Evolutionary conservation across 1,140 invertebrate species (phyloP), one percentile per base, ranked within the genome.

Genomic region (Neodiprion lecontei): DNA sequence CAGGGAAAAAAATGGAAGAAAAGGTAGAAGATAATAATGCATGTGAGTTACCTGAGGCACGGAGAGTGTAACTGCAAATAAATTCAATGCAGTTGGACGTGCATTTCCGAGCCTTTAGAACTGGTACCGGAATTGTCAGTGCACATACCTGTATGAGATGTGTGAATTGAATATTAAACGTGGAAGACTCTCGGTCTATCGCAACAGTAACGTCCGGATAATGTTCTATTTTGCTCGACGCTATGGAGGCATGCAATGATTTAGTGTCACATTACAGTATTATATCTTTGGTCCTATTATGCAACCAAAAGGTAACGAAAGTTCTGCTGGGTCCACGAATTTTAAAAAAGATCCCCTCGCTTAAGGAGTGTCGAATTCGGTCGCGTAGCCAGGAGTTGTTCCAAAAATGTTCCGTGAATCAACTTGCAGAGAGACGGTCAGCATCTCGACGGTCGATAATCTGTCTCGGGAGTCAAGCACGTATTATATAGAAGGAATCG

Each of bases 391-490:
- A 61, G 11, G 8, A 61, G 53, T 14, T 17, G 53, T 61, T 61
- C 53, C 53, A 61, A 61, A 61, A 61, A 61, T 61, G 53, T 8
- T 14, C 53, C 53, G 53, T 61, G 53, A 61, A 61, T 61, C 53
- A 61, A 61, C 53, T 17, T 61, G 53, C 53, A 61, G 53, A 61
- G n/a, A 61, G 53, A 61, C 53, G 53, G 53, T 61, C 53, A 61
- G 53, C 53, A 61, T 9, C 53, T 12, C 53, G 53, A 61, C 53
- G 53, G 53, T 61, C 53, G 53, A 61, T 61, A 61, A 61, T 61
- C 53, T 5, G 53, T 61, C 53, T 61, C 11, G 11, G 53, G 28
- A 40, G 28, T 40, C 28, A 40, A 40, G 28, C 28, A 21, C 17
- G 28, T 40, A 40, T 40, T 40, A 40, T 40, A 5, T 40, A 40